Evolutionary conservation across 2,888 invertebrate genomes (phyloP), one percentile per base, ranked within the genome.

Genomic region (Chrysolina oricalcia): DNA sequence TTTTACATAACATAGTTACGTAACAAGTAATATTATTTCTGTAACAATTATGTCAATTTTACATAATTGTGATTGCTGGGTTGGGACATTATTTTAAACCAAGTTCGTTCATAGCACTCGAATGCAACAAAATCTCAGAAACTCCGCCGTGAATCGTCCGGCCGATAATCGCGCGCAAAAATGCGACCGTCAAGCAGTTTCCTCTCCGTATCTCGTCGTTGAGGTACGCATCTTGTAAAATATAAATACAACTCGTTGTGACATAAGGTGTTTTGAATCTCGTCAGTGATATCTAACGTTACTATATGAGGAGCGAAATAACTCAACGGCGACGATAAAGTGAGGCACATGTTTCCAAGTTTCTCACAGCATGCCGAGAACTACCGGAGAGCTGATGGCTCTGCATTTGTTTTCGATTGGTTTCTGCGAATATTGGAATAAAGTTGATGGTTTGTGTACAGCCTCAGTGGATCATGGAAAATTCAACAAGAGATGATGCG

Each of bases 301-400:
- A 76, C 81, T 80, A 78, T 81, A 82, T 79, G 80, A 75, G 80
- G 81, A 78, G 72, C 70, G 75, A 74, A 80, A 83, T 83, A 83
- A 83, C 78, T 83, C 81, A 83, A 79, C 75, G 74, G 75, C 56
- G 72, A 74, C 81, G 81, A 83, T 83, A 80, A 81, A 83, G 80
- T 81, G 81, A 76, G 76, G 78, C 79, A 79, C 80, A 81, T 83
- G 81, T 80, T 80, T 81, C 79, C 81, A 77, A 78, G 79, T 81
- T 81, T 80, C 80, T 81, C 81, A 80, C 81, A 81, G 82, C 80
- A 81, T 75, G 80, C 78, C 73, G 80, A 78, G 77, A 81, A 82
- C 82, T 82, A 82, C 82, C 80, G 81, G 80, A 80, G 81, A 81
- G 70, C 74, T 71, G 69, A 67, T 70, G 13, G 48, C 13, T 50